Evolutionary conservation across 2,113 vertebrate genomes (phyloP), one percentile per base, ranked within the genome.

Genomic region (Albula glossodonta): DNA sequence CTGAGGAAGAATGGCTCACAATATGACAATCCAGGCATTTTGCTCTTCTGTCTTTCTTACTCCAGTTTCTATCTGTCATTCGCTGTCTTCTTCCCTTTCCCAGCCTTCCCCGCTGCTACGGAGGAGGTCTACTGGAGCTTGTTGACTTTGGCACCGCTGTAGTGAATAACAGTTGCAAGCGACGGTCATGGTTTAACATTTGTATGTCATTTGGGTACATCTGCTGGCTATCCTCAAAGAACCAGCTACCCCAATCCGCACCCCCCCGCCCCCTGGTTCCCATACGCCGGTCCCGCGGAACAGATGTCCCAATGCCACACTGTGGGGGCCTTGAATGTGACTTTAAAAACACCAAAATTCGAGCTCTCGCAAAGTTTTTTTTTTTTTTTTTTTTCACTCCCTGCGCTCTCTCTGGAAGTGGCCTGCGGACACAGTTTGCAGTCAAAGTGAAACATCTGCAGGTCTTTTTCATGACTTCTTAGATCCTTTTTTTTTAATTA

Each of bases 221-320:
- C 80, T 81, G 80, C 22, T 53, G 49, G 80, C 80, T 25, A 8
- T n/a, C 80, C 50, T 52, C 49, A 51, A n/a, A 52, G 80, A 19
- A 52, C 17, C 15, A 81, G 17, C 7, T 41, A 41, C 31, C 31
- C 31, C 31, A 41, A 41, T 1, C 31, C 31, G 1, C 31, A 41
- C 31, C 31, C 31, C 31, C 31, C 31, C 31, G 31, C 60, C 17
- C 7, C 22, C 50, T n/a, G 1, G 74, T 83, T 57, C 31, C 66
- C 77, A 49, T n/a, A 41, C 49, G 80, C 78, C 6, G 6, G 48
- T 17, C 13, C 48, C 11, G n/a, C 22, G 17, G 48, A 31, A 63
- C 66, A 78, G 74, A 78, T 86, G 81, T 86, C 83, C 50, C 80
- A 8, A 17, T 57, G 81, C 63, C 22, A 77, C 51, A 83, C 82